Evolutionary conservation across 2,888 invertebrate genomes (phyloP), one percentile per base, ranked within the genome.

Genomic region (Leptopilina syphax): DNA sequence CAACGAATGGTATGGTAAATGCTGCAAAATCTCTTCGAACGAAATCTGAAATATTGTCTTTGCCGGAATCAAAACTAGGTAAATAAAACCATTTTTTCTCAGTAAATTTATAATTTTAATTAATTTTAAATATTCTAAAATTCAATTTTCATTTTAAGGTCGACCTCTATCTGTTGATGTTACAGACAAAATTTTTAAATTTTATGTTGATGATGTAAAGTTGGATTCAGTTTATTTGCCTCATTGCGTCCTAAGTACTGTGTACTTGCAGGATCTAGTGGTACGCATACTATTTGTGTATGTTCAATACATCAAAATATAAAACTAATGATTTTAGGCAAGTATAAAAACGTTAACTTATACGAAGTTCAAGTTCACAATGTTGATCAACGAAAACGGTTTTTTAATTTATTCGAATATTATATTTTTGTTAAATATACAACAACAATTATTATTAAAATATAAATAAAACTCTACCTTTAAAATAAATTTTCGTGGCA

Each of bases 271-370:
- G 77, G 77, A 78, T 79, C 77, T 60, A 73, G 80, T 27, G 79
- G 73, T 8, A 82, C 79, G 10, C 80, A 80, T 60, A 67, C 77
- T 50, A 66, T 80, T 66, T 82, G 80, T 79, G 80, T 82, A n/a
- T 80, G 79, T 60, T 47, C 57, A 41, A 63, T 77, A 41, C 80
- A 82, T 60, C 68, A 79, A 70, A 82, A 80, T 77, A 54, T 78
- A 5, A 82, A 77, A 54, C 63, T 78, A 3, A 67, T 60, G n/a
- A 60, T 60, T n/a, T 18, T n/a, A 60, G 60, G n/a, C 60, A 60
- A 60, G 13, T 18, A 44, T 18, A 12, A 60, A 60, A 60, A 60
- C 60, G n/a, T 60, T 60, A 44, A 44, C 44, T 44, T 34, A 34
- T 3, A 34, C 34, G 34, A 34, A 34, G 34, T 34, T 34, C 3